These are phyloP conservation scores for Mesoligia furuncula DNA, from an alignment of 2,888 invertebrate species.

Conservation along the genomic window DNA sequence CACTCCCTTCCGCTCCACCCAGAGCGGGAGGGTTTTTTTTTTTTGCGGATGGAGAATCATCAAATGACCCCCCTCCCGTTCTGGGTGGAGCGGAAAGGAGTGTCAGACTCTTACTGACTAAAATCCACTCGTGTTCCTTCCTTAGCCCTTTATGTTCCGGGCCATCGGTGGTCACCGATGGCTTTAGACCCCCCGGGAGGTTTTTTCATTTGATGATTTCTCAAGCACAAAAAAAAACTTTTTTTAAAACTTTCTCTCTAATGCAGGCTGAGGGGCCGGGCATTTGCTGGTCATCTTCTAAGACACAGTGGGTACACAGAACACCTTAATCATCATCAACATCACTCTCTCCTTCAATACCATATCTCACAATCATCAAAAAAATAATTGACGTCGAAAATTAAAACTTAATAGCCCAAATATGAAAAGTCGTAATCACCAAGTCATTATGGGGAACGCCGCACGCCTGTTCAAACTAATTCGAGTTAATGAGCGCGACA, in stretches of 20 bases:
- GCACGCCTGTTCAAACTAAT: conserved; percentile 79
- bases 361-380: conserved; percentile 21
- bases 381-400: conserved; percentile 46
- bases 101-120: no score
- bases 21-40: no score
- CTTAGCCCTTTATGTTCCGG: no score
- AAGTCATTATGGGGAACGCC: conserved; percentile 64
- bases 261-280: background rate
- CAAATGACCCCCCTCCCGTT: no score
- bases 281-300: background rate
- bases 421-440: conserved; percentile 65
- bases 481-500: conserved; percentile 83
- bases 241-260: background rate
- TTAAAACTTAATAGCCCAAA: conserved; percentile 58
- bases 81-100: no score
- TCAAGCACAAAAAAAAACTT: no score
- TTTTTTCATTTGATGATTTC: no score
- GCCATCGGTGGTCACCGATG: no score
- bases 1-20: no score
- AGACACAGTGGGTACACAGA: background rate
- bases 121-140: no score
- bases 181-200: no score
- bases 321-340: background rate
- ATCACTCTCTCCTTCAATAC: conserved; percentile 25
- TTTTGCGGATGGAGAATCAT: no score